Base-by-base conservation (phyloP, 2,113 vertebrate genomes). In the Chaenogobius annularis region DNA sequence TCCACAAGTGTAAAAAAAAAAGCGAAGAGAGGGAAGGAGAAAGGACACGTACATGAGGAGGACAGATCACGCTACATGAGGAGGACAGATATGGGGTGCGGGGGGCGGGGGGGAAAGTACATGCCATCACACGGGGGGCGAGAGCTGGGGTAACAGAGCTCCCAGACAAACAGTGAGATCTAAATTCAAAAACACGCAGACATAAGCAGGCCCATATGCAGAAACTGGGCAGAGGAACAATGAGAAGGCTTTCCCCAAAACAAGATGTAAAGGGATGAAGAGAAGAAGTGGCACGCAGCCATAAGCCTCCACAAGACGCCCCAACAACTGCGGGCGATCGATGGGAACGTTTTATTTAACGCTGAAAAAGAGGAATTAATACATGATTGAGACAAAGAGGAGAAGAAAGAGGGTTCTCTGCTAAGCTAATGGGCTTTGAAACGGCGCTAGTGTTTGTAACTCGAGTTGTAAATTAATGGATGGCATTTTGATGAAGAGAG, bases 251-350 rank as follows among this genome's bases (percentile, higher is more conserved):
- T 11, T 14, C 55, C 61, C 73, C 46, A 69, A 80, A 85, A 68
- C 68, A 82, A 90, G 75, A 82, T 74, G 74, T 82, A 81, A 81
- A 86, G 59, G 72, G 56, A 72, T 59, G 75, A 70, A 85, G 84
- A 85, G 73, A 70, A 62, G 73, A 72, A 62, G 65, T 90, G 87
- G 87, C 88, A 69, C 54, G 26, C 70, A 82, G 84, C 87, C 89
- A 88, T 82, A 80, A 88, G 87, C 73, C 75, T 48, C 83, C 84
- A 81, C 77, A 86, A 85, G 79, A 86, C 82, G 84, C 83, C 75
- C 72, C 61, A 78, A 70, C 79, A 84, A 63, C 52, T 78, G 77
- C 70, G 74, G 77, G 77, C 54, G 74, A 72, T 74, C 62, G 77
- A 72, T 76, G 86, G 82, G 83, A 87, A 86, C 56, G 80, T 75